Base-by-base conservation (phyloP, 1,140 invertebrate genomes). In the Aphaenogaster ashmeadi region DNA sequence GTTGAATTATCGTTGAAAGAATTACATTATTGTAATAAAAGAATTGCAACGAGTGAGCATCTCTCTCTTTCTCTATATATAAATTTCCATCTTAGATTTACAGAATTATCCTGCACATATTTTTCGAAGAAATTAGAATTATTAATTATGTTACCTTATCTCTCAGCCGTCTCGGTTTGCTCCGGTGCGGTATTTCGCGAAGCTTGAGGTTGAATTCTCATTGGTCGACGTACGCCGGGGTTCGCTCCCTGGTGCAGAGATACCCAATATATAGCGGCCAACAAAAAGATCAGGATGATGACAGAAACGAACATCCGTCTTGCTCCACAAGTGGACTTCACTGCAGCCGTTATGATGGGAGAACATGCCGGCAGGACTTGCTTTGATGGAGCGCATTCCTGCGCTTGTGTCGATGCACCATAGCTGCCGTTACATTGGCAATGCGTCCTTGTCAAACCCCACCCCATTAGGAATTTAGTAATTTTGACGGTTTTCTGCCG, bases 391-490 rank as follows among this genome's bases (percentile, higher is more conserved):
- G 33, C 27, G 44, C 52, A 74, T 33, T 87, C 18, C 3, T 62
- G 11, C 33, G 9, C 33, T 33, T 60, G 33, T 4, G 21, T 15
- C 1, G 74, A 1, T 38, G 27, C 44, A 64, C 18, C 0, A 1
- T 13, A 0, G 21, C 56, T 88, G 50, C 27, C 60, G 56, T 90
- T 90, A 69, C 56, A 88, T 0, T 50, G 41, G 80, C 89, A 90
- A 18, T 36, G 6, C 15, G 74, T 67, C 56, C 33, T 62, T 36
- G 41, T 66, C 38, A 47, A 13, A 27, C 15, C 13, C 80, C 87
- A 44, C 44, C 86, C 88, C 89, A 90, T 90, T 84, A 64, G 50
- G 81, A 54, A 69, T 66, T 85, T 47, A 3, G 64, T n/a, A 90
- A 90, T 90, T 90, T 90, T 44, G 60, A 89, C 27, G 38, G 33